Evolutionary conservation across 2,113 vertebrate genomes (phyloP).

Genomic region (Macrotis lagotis): DNA sequence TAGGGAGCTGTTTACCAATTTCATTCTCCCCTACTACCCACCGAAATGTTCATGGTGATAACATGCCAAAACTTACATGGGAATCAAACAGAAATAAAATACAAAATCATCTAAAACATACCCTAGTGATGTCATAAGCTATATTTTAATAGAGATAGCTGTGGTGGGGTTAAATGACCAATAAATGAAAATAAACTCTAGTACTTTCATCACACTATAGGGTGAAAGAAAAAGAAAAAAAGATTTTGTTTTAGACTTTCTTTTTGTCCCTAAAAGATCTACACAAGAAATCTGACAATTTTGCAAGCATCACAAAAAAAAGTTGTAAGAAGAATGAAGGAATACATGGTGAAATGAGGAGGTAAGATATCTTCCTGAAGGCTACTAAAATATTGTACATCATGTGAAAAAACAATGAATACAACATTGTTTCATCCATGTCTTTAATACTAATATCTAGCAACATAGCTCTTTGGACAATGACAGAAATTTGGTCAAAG

Average conservation of each 20-base stretch:
- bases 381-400: neutral
- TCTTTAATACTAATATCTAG: neutral
- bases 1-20: conserved; percentile 56
- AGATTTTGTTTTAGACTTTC: neutral
- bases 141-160: conserved; percentile 49
- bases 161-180: conserved; percentile 63
- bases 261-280: neutral
- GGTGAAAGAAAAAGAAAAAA: conserved; percentile 53
- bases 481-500: neutral
- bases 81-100: conserved; percentile 57
- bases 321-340: neutral
- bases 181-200: conserved; percentile 61
- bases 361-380: neutral
- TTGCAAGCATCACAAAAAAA: neutral
- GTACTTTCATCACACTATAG: conserved; percentile 32
- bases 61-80: conserved; percentile 73
- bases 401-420: neutral
- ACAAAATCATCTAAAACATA: conserved; percentile 59
- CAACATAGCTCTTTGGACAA: neutral
- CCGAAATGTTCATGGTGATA: conserved; percentile 49
- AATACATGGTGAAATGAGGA: neutral
- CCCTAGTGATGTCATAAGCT: conserved; percentile 55
- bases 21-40: conserved; percentile 59
- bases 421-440: neutral
- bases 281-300: neutral